Evolutionary conservation across 1,140 invertebrate genomes (phyloP).

Genomic region (Trichoplusia ni): DNA sequence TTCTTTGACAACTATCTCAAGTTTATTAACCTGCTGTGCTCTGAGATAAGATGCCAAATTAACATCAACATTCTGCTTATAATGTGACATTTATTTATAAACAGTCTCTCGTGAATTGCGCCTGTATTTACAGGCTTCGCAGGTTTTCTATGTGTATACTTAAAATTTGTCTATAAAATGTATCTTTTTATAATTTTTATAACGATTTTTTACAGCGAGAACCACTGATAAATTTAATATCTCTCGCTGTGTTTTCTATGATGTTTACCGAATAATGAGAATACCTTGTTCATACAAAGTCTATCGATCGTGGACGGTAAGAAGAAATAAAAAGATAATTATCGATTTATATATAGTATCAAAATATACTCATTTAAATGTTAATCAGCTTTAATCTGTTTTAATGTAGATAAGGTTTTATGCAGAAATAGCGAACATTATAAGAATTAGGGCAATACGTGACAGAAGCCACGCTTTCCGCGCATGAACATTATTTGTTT

Average conservation of each 20-base stretch:
- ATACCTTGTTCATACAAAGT: neutral
- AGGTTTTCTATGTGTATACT: no score
- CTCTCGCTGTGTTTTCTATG: no score
- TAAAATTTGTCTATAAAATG: no score
- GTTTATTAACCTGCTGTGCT: slow-evolving; percentile 35
- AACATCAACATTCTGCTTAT: neutral
- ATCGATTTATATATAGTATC: neutral
- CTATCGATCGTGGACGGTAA: neutral
- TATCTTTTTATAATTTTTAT: no score
- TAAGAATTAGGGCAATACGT: slow-evolving; percentile 20
- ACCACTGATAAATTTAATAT: no score
- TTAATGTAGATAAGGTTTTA: neutral
- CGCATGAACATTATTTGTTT: neutral
- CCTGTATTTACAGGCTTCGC: no score
- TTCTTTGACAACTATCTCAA: slow-evolving; percentile 26
- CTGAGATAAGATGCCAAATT: slow-evolving; percentile 14
- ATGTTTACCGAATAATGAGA: no score
- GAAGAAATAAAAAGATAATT: neutral
- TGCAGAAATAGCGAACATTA: slow-evolving; percentile 14
- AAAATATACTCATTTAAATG: slow-evolving; percentile 9
- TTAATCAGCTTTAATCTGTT: slow-evolving; percentile 7
- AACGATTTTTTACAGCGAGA: no score
- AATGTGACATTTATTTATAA: neutral
- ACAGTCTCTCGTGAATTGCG: neutral
- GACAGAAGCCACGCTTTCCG: neutral